Evolutionary conservation across 1,140 invertebrate genomes (phyloP).

Genomic region (Papilio polytes): DNA sequence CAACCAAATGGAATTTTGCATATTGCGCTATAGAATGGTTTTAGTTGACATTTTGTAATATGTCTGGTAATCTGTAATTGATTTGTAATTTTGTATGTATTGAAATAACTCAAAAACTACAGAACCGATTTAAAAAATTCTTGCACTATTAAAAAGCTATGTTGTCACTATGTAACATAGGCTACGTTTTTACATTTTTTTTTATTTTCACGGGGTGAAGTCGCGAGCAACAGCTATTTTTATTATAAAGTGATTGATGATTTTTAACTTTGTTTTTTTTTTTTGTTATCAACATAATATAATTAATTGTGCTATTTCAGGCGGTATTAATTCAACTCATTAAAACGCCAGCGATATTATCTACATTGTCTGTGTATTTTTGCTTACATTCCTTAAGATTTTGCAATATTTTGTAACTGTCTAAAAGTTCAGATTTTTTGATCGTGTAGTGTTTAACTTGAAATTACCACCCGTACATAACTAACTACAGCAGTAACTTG

Average conservation of each 20-base stretch:
- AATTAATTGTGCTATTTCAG: background rate
- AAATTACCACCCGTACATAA: background rate
- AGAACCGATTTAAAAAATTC: too few species aligned
- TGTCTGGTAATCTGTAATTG: too few species aligned
- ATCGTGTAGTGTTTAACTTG: background rate
- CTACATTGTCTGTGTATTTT: background rate
- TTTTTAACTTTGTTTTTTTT: background rate
- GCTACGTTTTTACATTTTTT: too few species aligned
- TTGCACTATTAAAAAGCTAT: too few species aligned
- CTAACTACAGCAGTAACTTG: background rate
- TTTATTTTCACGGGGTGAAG: too few species aligned
- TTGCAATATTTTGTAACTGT: constrained; percentile 13
- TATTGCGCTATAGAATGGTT: constrained; percentile 42
- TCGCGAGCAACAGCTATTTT: background rate
- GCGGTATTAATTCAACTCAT: background rate
- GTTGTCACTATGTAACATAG: too few species aligned
- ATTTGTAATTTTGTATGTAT: too few species aligned
- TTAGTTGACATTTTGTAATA: constrained; percentile 8
- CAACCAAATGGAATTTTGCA: constrained; percentile 54
- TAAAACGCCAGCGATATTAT: constrained; percentile 13
- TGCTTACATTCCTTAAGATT: constrained; percentile 1
- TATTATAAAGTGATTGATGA: background rate
- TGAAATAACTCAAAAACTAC: too few species aligned
- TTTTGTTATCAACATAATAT: background rate
- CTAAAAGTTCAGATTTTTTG: background rate